Evolutionary conservation across 2,888 invertebrate species (phyloP), one percentile per base, ranked within the genome.

Genomic region (Drosophila sordidapex): DNA sequence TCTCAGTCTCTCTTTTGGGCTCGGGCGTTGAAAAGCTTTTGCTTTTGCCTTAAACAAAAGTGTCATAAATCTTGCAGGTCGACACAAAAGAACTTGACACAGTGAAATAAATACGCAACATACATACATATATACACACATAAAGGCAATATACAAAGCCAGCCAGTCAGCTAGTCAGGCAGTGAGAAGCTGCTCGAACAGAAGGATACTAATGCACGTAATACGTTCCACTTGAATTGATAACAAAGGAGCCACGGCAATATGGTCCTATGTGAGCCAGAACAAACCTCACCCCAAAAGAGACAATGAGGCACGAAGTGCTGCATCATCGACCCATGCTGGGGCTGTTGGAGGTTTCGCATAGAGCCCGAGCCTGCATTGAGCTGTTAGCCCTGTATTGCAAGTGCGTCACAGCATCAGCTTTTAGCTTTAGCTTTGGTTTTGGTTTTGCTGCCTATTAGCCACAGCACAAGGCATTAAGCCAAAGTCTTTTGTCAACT

Each of bases 191-290:
- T 65, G 58, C 56, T 56, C 36, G 64, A 64, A 74, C 77, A 79
- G 79, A 81, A 88, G 89, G 75, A 83, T 83, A 82, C 87, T 87
- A 90, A 87, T 90, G 90, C 87, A 87, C 90, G 83, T 90, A 90
- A 88, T 88, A 88, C 83, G 87, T 88, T 90, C 87, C 84, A 78
- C 86, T 88, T 82, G 83, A 86, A 82, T 78, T 83, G 83, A 86
- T 80, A 83, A 82, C 84, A 84, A 87, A 80, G 82, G 71, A 65
- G 72, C 66, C 58, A 43, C 56, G 68, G 56, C 72, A 54, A 67
- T 60, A 51, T 61, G 43, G 56, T 35, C 40, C 15, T 46, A 64
- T 64, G 74, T 43, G 49, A 15, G 46, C 46, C 25, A 4, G 46
- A 4, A 15, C 54, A 27, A 54, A 18, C 38, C 56, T n/a, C n/a